Base-by-base conservation (phyloP, 2,797 vertebrate species). In the Pithecia hirsuta region DNA sequence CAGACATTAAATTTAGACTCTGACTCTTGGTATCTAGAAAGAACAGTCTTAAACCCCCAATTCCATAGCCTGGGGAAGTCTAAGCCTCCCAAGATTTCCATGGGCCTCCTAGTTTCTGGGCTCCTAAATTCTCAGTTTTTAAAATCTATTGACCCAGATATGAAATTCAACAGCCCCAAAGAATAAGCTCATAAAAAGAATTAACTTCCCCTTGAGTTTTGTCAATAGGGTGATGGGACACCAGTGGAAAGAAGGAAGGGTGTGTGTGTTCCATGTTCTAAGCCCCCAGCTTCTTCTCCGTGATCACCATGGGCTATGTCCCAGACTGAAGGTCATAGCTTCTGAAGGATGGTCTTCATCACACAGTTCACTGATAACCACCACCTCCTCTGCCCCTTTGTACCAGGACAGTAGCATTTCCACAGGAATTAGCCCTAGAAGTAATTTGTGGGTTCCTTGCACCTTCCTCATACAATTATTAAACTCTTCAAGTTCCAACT, bases 81-180 rank as follows among this genome's bases (percentile, higher is more conserved):
- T 75, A 80, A n/a, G 5, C 7, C 20, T 92, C 70, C 33, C 6
- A 67, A 81, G 33, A n/a, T 46, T 70, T 59, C 30, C 28, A 64
- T 26, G 11, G 22, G 2, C 7, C 64, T 96, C 11, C 78, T 92
- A 15, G 2, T 70, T 96, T 92, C 48, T 57, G 13, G 52, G 28
- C 11, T 92, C 82, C 75, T 96, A 22, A 72, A 52, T 91, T 90
- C 72, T 79, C 9, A 50, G 5, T 78, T 36, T 94, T 67, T 24
- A 67, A 24, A 79, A 44, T 24, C 10, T 39, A 75, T 64, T 50
- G 30, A 48, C 30, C n/a, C 61, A 55, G 30, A 33, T 59, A 17
- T 64, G 36, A 89, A 91, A 44, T 61, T 92, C 36, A 50, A 33
- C 7, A 79, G n/a, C 7, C 13, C 67, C 26, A 46, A 91, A 41